Percentiles rank a stretch among this genome's conserved stretches.
Conservation (phyloP, 1,140 invertebrate genomes). For the Drosophila pandora region DNA sequence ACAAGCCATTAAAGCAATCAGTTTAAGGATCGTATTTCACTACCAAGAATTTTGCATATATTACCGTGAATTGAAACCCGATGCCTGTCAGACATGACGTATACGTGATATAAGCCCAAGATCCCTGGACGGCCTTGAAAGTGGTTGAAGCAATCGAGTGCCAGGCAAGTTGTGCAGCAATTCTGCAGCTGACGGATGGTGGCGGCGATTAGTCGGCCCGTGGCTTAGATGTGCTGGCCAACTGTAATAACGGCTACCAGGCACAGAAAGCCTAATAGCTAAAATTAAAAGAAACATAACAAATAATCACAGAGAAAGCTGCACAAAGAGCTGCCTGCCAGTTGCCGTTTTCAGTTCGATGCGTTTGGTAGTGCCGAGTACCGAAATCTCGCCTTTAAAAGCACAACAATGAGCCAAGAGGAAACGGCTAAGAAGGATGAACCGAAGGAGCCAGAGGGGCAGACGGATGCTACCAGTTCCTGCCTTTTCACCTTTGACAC, state of each 20-base stretch:
- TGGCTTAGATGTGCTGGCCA: constrained; percentile 61
- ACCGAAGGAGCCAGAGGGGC: neutral
- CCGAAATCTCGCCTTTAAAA: constrained; percentile 12
- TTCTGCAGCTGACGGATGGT: constrained; percentile 29
- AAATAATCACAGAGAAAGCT: constrained; percentile 49
- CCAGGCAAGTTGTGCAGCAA: constrained; percentile 28
- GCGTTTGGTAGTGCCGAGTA: constrained; percentile 50
- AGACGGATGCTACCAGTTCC: neutral
- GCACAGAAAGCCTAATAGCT: constrained; percentile 54
- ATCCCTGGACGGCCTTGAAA: constrained; percentile 22
- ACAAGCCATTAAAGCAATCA: constrained; percentile 34
- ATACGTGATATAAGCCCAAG: constrained; percentile 45
- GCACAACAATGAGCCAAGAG: too few relatives aligned
- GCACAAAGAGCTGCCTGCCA: constrained; percentile 58
- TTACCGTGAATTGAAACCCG: constrained; percentile 58
- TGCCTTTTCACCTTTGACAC: constrained; percentile 60
- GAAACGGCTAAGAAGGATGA: constrained; percentile 21
- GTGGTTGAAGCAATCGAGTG: constrained; percentile 29
- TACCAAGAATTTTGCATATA: constrained; percentile 62
- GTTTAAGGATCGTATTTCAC: constrained; percentile 40
- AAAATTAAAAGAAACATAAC: constrained; percentile 35
- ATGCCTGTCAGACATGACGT: constrained; percentile 50
- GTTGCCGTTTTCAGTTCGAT: constrained; percentile 46
- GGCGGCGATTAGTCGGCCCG: constrained; percentile 32
- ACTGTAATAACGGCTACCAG: constrained; percentile 77